Conservation (phyloP, 1,140 invertebrate species). For the Caerostris darwini region DNA sequence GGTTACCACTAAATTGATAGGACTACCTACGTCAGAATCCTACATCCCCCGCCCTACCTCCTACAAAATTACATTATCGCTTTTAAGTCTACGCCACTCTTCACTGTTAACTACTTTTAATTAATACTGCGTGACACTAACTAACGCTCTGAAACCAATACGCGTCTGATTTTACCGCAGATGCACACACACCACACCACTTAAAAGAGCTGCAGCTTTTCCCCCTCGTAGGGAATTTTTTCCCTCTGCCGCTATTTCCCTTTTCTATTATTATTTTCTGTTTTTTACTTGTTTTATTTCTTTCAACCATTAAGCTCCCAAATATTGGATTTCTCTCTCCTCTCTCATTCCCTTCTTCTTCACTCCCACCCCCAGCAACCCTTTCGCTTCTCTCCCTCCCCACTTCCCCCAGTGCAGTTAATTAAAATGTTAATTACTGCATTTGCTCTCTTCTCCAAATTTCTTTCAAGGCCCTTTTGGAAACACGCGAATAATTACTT, state of each 20-base stretch:
- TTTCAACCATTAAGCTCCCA: conserved; percentile 74
- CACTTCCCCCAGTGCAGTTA: conserved; percentile 70
- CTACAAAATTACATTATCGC: conserved; percentile 41
- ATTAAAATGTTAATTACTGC: conserved; percentile 77
- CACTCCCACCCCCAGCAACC: neutral
- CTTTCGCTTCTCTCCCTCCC: neutral
- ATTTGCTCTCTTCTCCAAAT: conserved; percentile 76
- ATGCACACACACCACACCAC: neutral
- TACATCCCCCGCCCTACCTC: neutral
- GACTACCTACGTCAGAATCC: neutral
- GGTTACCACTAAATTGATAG: conserved; percentile 11
- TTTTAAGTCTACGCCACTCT: conserved; percentile 15
- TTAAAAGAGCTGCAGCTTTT: conserved; percentile 17
- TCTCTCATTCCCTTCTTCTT: neutral
- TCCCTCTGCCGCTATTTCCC: neutral
- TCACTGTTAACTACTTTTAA: conserved; percentile 67
- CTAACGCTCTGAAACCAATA: conserved; percentile 67
- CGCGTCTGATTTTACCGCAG: conserved; percentile 42
- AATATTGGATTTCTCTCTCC: conserved; percentile 73
- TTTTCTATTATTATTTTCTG: conserved; percentile 50
- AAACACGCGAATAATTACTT: conserved; percentile 74
- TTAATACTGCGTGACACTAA: conserved; percentile 52
- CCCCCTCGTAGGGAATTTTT: neutral
- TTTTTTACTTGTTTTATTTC: conserved; percentile 60
- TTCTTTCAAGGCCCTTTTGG: conserved; percentile 62